Percentiles rank a stretch among this genome's conserved stretches.
These are phyloP conservation scores for Argya squamiceps DNA, from an alignment of 2,797 vertebrate genomes.

Conservation along the genomic window DNA sequence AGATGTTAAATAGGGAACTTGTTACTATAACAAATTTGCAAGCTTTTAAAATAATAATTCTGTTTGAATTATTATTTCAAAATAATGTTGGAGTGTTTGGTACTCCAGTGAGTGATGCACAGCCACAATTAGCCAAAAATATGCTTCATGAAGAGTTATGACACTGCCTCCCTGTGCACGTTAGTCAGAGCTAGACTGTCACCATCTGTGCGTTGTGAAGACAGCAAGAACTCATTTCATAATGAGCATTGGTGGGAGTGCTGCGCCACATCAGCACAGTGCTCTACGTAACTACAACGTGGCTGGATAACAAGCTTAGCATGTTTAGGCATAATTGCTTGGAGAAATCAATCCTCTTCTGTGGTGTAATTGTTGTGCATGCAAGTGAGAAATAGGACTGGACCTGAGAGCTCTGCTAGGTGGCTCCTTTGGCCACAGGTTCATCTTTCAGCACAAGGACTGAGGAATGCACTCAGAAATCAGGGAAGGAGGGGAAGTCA, in stretches of 20 bases:
- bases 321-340: conserved; percentile 36
- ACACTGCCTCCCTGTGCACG: not conserved
- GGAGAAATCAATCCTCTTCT: conserved; percentile 33
- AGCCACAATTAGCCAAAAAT: not conserved
- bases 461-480: not conserved
- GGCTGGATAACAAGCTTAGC: conserved; percentile 25
- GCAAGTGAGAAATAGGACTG: not conserved
- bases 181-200: not conserved
- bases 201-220: conserved; percentile 11
- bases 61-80: not conserved
- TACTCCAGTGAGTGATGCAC: not conserved
- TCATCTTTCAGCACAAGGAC: not conserved
- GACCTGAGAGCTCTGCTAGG: not conserved
- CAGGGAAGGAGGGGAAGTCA: not conserved
- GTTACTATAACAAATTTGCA: not conserved
- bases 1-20: not conserved
- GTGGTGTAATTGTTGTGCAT: not conserved
- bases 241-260: not conserved
- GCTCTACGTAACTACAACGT: not conserved
- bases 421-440: not conserved
- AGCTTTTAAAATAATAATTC: not conserved
- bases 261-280: not conserved
- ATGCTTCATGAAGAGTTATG: not conserved
- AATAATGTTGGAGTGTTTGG: not conserved
- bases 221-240: not conserved